phyloP scores from a whole-genome alignment of 1,140 invertebrate species.

The Pomacea maculata region DNA sequence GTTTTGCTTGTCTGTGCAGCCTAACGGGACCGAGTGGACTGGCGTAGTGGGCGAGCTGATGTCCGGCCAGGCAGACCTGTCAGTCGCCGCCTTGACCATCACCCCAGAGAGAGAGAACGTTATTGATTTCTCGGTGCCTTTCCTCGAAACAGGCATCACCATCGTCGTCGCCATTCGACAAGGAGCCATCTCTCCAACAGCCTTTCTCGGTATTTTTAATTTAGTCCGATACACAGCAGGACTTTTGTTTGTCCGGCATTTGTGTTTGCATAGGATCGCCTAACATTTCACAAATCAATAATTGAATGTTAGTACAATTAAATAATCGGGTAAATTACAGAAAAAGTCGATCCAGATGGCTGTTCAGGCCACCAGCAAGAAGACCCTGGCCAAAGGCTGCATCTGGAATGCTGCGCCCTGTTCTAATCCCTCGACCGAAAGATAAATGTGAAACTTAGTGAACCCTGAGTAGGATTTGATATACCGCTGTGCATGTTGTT shows the following conservation, averaged over 20 bases:
- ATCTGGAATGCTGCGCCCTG: too few relatives aligned
- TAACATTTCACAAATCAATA: too few relatives aligned
- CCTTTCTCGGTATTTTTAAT: constrained; percentile 81
- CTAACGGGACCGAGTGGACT: constrained; percentile 79
- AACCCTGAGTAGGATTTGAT: not conserved
- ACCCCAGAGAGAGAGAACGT: constrained; percentile 91
- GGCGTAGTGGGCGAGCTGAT: constrained; percentile 92
- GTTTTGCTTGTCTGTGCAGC: not conserved
- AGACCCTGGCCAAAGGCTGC: too few relatives aligned
- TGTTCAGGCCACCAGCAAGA: too few relatives aligned
- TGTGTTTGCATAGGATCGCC: too few relatives aligned
- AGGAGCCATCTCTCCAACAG: constrained; percentile 96
- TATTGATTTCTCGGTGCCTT: constrained; percentile 94
- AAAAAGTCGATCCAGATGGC: not conserved
- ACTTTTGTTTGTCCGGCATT: not conserved
- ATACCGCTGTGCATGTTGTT: not conserved
- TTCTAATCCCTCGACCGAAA: not conserved
- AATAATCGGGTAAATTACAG: too few relatives aligned
- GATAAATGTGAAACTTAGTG: not conserved
- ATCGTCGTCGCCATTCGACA: constrained; percentile 96
- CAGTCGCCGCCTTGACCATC: constrained; percentile 95
- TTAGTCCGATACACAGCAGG: not conserved
- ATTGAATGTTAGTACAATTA: too few relatives aligned
- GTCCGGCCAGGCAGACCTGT: constrained; percentile 92
- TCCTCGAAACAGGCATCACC: constrained; percentile 97